Percentiles rank a stretch among this genome's conserved stretches.
Conservation (phyloP, 2,888 invertebrate genomes). For the Eristalinus sepulchralis region DNA sequence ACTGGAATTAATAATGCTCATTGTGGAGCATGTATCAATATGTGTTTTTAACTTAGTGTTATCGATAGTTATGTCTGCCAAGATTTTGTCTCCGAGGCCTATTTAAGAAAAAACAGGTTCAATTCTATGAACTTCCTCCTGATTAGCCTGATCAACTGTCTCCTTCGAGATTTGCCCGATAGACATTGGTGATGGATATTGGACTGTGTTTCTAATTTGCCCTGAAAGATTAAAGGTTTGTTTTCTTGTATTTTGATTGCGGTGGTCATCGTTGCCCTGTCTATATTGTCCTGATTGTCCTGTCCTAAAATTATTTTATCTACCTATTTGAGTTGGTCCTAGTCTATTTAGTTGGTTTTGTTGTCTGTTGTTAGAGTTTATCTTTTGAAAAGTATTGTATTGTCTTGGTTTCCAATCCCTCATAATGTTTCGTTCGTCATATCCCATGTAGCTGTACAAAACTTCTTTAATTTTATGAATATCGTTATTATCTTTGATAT, state of each 20-base stretch:
- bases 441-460: slow-evolving; percentile 23
- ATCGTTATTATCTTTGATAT: slow-evolving; percentile 22
- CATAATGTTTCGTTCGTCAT: slow-evolving; percentile 12
- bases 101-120: neutral
- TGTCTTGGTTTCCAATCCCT: neutral
- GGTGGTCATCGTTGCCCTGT: too few species aligned
- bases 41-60: too few species aligned
- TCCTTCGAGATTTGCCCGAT: neutral
- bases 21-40: too few species aligned
- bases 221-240: neutral
- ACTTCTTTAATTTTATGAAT: slow-evolving; percentile 22
- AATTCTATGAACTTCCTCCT: neutral
- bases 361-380: neutral
- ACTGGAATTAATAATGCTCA: too few species aligned
- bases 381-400: neutral
- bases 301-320: too few species aligned
- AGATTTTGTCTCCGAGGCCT: neutral
- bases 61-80: too few species aligned
- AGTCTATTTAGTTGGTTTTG: neutral
- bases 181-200: slow-evolving; percentile 1
- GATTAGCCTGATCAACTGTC: neutral
- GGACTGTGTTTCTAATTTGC: neutral
- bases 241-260: neutral
- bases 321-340: neutral
- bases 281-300: too few species aligned